These are phyloP conservation scores for Phaedon cochleariae DNA, from an alignment of 2,888 invertebrate species.

Conservation along the genomic window DNA sequence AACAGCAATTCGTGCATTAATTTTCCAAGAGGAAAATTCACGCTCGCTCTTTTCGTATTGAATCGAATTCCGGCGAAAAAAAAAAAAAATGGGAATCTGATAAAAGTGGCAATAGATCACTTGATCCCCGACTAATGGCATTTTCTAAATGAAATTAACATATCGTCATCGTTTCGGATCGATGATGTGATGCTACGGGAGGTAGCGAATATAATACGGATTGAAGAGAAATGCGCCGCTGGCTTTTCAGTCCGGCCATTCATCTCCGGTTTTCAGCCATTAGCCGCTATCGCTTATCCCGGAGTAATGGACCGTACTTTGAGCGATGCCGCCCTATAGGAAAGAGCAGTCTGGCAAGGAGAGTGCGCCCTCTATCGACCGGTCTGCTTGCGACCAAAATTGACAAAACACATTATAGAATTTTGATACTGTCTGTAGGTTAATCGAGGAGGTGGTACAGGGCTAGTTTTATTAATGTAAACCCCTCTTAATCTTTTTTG, in stretches of 20 bases:
- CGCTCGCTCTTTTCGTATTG: not conserved
- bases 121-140: conserved; percentile 33
- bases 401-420: no score
- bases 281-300: conserved; percentile 61
- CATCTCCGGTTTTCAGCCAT: conserved; percentile 62
- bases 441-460: no score
- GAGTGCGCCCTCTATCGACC: not conserved
- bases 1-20: not conserved
- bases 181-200: conserved; percentile 57
- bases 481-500: no score
- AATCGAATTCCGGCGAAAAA: not conserved
- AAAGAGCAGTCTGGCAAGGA: not conserved
- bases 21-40: not conserved
- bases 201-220: conserved; percentile 29
- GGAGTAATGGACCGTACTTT: conserved; percentile 56
- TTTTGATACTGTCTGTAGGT: no score
- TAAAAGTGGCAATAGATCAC: conserved; percentile 34
- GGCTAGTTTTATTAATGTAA: no score
- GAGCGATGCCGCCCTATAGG: conserved; percentile 38
- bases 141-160: conserved; percentile 48
- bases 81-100: conserved; percentile 11
- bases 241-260: conserved; percentile 52
- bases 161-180: conserved; percentile 57
- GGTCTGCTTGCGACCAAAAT: no score
- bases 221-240: conserved; percentile 40